A percentile compares a stretch with the other conserved stretches of the same genome.
Conservation (phyloP, 2,113 vertebrate genomes). For the Hippocampus zosterae region DNA sequence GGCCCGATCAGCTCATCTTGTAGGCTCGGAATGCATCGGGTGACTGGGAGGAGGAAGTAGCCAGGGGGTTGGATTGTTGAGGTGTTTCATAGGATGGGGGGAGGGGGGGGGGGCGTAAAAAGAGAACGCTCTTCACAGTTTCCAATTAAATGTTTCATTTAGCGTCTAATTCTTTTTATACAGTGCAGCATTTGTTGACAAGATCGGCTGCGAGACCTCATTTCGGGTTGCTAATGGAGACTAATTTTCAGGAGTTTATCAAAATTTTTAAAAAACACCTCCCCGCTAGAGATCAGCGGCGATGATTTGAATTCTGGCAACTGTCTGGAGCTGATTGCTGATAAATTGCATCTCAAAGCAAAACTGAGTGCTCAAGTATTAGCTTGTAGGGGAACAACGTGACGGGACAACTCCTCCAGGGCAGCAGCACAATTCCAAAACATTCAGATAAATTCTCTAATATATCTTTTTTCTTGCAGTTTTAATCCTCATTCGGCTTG, state of each 20-base stretch:
- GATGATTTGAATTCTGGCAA: background rate
- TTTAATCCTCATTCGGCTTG: too few relatives aligned
- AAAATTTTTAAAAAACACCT: conserved; percentile 42
- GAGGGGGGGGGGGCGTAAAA: conserved; percentile 8
- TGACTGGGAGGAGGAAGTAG: conserved; percentile 35
- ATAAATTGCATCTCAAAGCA: background rate
- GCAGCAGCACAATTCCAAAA: background rate
- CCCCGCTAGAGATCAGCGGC: background rate
- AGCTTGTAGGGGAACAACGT: background rate
- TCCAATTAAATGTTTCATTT: conserved; percentile 80
- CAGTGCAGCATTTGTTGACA: conserved; percentile 62
- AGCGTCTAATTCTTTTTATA: conserved; percentile 71
- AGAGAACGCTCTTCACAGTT: conserved; percentile 58
- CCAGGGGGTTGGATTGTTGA: background rate
- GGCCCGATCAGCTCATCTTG: conserved; percentile 59
- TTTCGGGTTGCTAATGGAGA: conserved; percentile 61
- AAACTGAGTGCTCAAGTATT: background rate
- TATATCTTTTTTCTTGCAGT: too few relatives aligned
- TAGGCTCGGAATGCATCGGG: conserved; percentile 41
- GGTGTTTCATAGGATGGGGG: background rate
- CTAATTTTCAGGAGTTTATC: conserved; percentile 43
- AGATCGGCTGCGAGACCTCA: conserved; percentile 59
- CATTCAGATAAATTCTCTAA: too few relatives aligned
- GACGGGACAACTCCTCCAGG: background rate
- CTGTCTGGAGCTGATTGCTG: background rate